Base-by-base conservation (phyloP, 2,888 invertebrate species). In the Monoplex corrugatus region DNA sequence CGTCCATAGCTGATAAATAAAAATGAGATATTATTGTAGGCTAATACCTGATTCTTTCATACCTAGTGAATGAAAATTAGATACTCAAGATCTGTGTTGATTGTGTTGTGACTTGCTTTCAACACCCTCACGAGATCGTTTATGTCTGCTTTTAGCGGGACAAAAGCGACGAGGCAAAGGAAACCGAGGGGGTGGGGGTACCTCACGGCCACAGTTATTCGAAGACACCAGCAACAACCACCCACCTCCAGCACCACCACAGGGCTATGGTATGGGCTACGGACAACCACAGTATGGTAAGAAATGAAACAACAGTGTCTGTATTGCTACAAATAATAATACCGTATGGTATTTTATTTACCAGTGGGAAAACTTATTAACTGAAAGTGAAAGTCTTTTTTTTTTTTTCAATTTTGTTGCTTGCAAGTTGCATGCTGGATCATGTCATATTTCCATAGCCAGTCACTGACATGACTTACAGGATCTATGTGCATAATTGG, bases 191-290 rank as follows among this genome's bases (percentile, higher is more conserved):
- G 82, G 87, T n/a, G 87, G 89, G 38, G 50, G 89, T 3, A 89
- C 90, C 13, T 85, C 90, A n/a, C 93, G 94, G 78, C 95, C 95
- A 3, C 95, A 94, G 92, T 90, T 95, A 84, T 95, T 95, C 92
- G 94, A 95, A 89, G 95, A 95, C 90, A 95, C 95, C 23, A 95
- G 95, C 90, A 91, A 92, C 92, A 43, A 23, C 43, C 86, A 88
- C 32, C 92, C 90, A 13, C 57, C 89, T n/a, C 92, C 91, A 13
- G 50, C 57, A 28, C 82, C 83, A n/a, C 92, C 92, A 28, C 91
- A 86, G 32, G 80, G 80, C 44, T 86, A 75, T 43, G 44, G 38
- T 44, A 80, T 86, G 80, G 57, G 86, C 44, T 84, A 88, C 35
- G 50, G 50, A 50, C 83, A 45, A 16, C 68, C 86, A 68, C 86